Evolutionary conservation across 2,888 invertebrate species (phyloP).

Genomic region (Diplazon laetatorius): DNA sequence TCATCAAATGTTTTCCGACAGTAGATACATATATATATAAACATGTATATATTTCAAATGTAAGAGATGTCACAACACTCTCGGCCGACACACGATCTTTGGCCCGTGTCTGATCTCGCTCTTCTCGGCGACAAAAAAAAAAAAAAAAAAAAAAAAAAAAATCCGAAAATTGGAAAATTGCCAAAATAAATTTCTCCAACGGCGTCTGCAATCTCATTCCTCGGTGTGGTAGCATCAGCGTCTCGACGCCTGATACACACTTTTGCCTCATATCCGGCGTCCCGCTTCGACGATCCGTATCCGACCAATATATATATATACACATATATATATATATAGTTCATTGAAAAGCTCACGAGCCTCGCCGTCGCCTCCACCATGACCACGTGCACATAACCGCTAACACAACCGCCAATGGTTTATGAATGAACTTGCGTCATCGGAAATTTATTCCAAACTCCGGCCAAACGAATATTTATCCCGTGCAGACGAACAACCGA

Average conservation of each 20-base stretch:
- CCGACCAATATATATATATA: too few relatives aligned
- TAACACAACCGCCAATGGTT: slow-evolving; percentile 49
- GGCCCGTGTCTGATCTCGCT: slow-evolving; percentile 13
- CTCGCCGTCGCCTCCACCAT: slow-evolving; percentile 36
- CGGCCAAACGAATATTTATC: slow-evolving; percentile 58
- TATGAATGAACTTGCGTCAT: slow-evolving; percentile 52
- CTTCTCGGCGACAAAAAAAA: too few relatives aligned
- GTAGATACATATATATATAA: slow-evolving; percentile 18
- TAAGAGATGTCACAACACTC: too few relatives aligned
- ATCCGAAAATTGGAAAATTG: slow-evolving; percentile 63
- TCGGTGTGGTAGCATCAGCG: neutral
- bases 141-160: too few relatives aligned
- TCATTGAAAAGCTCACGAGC: neutral
- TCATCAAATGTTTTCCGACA: too few relatives aligned
- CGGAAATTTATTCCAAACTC: slow-evolving; percentile 54
- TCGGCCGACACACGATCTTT: slow-evolving; percentile 48
- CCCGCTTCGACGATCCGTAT: too few relatives aligned
- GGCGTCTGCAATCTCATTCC: slow-evolving; percentile 12
- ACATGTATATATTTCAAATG: too few relatives aligned
- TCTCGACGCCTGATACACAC: slow-evolving; percentile 17
- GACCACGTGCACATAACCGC: slow-evolving; percentile 26
- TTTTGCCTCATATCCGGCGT: too few relatives aligned
- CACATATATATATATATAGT: too few relatives aligned
- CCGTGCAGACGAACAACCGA: neutral
- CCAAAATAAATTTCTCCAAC: slow-evolving; percentile 46